phyloP scores from a whole-genome alignment of 2,113 vertebrate species.

The Myotis yumanensis region DNA sequence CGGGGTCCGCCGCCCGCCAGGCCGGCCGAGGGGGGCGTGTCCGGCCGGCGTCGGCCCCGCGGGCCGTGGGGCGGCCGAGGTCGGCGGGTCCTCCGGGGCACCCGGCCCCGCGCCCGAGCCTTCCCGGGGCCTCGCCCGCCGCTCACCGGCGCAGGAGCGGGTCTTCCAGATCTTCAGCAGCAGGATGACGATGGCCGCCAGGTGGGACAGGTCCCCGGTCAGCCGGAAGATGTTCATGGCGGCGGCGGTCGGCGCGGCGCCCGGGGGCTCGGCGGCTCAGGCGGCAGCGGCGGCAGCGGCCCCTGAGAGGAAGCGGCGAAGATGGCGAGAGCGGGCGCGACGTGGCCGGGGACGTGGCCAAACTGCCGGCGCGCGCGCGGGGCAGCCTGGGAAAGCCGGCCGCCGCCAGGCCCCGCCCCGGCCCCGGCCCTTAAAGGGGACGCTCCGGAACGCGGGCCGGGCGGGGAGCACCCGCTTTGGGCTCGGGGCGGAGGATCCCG shows the following conservation, averaged over 20 bases:
- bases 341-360: constrained; percentile 96
- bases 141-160: constrained; percentile 96
- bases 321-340: constrained; percentile 95
- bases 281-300: constrained; percentile 48
- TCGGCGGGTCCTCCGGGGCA: neutral
- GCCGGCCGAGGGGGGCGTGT: constrained; percentile 9
- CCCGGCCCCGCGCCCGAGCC: constrained; percentile 8
- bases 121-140: constrained; percentile 83
- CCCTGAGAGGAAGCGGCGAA: constrained; percentile 82
- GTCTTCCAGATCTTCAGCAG: constrained; percentile 99
- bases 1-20: no score
- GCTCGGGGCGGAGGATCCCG: fast-evolving
- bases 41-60: neutral
- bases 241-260: constrained; percentile 68
- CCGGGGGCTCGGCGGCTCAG: constrained; percentile 65
- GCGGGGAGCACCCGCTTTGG: fast-evolving
- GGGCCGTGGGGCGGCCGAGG: neutral
- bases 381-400: constrained; percentile 81
- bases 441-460: fast-evolving
- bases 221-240: constrained; percentile 97
- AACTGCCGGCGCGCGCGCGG: constrained; percentile 82
- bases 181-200: constrained; percentile 98
- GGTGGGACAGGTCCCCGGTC: constrained; percentile 96
- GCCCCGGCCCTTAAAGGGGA: constrained; percentile 54
- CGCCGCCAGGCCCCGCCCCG: neutral